Conservation (phyloP, 2,797 vertebrate genomes). For the Acridotheres tristis region DNA sequence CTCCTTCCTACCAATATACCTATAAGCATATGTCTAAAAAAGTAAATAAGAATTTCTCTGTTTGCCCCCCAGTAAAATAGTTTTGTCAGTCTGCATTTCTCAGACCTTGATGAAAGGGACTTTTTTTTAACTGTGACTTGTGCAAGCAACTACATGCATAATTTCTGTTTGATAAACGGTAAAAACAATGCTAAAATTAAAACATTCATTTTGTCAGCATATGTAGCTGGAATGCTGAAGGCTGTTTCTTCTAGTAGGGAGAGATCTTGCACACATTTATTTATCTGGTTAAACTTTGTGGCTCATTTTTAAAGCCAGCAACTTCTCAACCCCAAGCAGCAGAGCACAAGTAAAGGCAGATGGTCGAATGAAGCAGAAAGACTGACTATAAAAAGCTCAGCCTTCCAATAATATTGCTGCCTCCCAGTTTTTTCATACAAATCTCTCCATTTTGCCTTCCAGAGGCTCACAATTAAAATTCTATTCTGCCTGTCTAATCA, state of each 20-base stretch:
- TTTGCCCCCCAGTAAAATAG: conserved; percentile 32
- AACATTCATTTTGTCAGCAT: conserved; percentile 51
- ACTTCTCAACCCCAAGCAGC: conserved; percentile 59
- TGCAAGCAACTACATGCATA: conserved; percentile 13
- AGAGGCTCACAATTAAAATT: conserved; percentile 70
- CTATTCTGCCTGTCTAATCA: conserved; percentile 70
- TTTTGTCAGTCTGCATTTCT: background rate
- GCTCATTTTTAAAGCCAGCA: conserved; percentile 59
- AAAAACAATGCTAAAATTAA: conserved; percentile 59
- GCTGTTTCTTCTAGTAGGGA: conserved; percentile 5
- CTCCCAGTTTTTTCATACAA: conserved; percentile 43
- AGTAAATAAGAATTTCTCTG: background rate
- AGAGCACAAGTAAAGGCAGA: conserved; percentile 66
- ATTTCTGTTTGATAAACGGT: conserved; percentile 57
- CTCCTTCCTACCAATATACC: background rate
- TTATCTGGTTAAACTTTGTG: conserved; percentile 58
- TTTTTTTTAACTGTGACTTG: conserved; percentile 20
- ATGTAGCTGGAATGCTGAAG: conserved; percentile 44
- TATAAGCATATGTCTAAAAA: background rate
- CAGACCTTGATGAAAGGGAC: conserved; percentile 10
- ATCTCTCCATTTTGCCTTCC: conserved; percentile 59
- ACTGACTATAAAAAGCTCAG: conserved; percentile 61
- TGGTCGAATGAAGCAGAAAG: conserved; percentile 52
- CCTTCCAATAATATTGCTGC: conserved; percentile 43
- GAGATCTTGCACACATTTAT: conserved; percentile 49